phyloP scores from a whole-genome alignment of 2,797 vertebrate genomes.

The Melanogrammus aeglefinus region DNA sequence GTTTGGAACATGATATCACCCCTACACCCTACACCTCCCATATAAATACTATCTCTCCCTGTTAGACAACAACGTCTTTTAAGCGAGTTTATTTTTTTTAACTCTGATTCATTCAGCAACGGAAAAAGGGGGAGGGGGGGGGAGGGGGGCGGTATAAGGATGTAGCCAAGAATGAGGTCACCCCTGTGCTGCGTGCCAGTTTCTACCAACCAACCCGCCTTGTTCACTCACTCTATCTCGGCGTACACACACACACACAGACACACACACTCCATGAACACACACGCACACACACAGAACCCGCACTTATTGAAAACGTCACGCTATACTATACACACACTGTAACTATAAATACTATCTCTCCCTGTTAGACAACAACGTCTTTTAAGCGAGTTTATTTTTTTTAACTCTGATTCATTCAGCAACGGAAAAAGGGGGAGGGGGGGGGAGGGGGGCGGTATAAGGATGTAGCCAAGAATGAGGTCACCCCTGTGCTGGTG shows the following conservation, averaged over 20 bases:
- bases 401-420: conserved; percentile 33
- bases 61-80: conserved; percentile 70
- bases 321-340: background rate
- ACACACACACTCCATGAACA: conserved; percentile 30
- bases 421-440: conserved; percentile 43
- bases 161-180: conserved; percentile 71
- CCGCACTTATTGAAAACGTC: conserved; percentile 9
- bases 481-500: conserved; percentile 61
- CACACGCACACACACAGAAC: conserved; percentile 26
- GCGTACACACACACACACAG: background rate
- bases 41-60: conserved; percentile 61
- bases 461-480: conserved; percentile 61
- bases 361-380: conserved; percentile 67
- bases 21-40: conserved; percentile 26
- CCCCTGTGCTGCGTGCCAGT: conserved; percentile 57
- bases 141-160: conserved; percentile 21
- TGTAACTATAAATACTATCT: conserved; percentile 57
- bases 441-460: background rate
- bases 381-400: conserved; percentile 64
- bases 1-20: conserved; percentile 74
- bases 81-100: conserved; percentile 53
- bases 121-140: conserved; percentile 42
- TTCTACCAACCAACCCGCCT: conserved; percentile 58
- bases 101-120: conserved; percentile 42
- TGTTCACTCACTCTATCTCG: conserved; percentile 45